Evolutionary conservation across 2,797 vertebrate genomes (phyloP).

Genomic region (Miichthys miiuy): DNA sequence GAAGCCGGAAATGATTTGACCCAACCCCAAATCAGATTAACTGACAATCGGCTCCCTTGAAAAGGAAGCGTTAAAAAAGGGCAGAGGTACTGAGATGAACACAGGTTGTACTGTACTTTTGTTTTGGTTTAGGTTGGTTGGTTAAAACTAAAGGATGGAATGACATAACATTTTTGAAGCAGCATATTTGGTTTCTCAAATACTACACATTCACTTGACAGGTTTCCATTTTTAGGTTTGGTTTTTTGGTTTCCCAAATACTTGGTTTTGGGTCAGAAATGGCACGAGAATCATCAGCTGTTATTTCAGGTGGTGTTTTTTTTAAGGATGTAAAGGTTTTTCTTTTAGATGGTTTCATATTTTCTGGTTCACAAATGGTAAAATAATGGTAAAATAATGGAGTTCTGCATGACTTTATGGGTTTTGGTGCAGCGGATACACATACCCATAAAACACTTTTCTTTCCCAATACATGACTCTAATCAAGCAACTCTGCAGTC

Average conservation of each 20-base stretch:
- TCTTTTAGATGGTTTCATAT: background rate
- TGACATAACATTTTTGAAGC: background rate
- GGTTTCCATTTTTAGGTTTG: slow-evolving; percentile 2
- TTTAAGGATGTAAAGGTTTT: background rate
- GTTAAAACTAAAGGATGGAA: slow-evolving; percentile 4
- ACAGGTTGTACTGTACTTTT: slow-evolving; percentile 14
- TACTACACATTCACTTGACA: background rate
- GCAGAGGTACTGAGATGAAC: slow-evolving; percentile 3
- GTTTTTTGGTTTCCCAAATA: background rate
- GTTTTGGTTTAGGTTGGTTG: slow-evolving; percentile 26
- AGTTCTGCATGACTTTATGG: slow-evolving; percentile 18
- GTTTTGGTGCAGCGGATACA: slow-evolving; percentile 28
- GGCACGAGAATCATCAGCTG: background rate
- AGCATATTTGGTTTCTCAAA: background rate
- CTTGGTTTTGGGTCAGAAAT: slow-evolving; percentile 1
- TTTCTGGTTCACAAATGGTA: slow-evolving; percentile 7
- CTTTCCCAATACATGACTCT: background rate
- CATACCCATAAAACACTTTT: background rate
- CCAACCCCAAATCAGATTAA: slow-evolving; percentile 1
- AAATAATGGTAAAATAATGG: background rate
- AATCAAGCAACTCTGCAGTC: background rate
- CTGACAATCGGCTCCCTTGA: background rate
- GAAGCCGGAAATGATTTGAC: slow-evolving; percentile 23
- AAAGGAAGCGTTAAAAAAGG: background rate
- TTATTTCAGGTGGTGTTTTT: background rate